These are phyloP conservation scores for Antrozous pallidus DNA, from an alignment of 2,797 vertebrate species.

Conservation along the genomic window DNA sequence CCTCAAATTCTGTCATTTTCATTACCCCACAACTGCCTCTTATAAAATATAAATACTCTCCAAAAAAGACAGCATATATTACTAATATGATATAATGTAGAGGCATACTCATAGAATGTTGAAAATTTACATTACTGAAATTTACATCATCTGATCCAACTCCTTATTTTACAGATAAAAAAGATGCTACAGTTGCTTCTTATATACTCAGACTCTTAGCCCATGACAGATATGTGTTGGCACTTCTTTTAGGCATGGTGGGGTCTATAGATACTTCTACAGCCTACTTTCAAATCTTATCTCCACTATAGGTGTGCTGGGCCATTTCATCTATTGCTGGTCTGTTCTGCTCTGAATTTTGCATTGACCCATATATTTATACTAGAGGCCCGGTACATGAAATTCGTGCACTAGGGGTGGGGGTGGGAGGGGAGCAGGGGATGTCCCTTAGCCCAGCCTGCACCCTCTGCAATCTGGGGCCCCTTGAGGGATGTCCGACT, in stretches of 20 bases:
- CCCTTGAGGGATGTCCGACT: too few species aligned
- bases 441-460: too few species aligned
- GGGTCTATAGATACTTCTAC: background rate
- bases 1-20: background rate
- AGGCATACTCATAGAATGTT: background rate
- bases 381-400: too few species aligned
- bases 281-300: background rate
- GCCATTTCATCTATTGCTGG: background rate
- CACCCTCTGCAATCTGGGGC: too few species aligned
- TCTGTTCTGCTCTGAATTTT: background rate
- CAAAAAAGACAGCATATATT: background rate
- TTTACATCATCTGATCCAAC: background rate
- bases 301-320: background rate
- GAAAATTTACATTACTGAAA: background rate
- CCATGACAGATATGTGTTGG: background rate
- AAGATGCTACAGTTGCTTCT: constrained; percentile 10
- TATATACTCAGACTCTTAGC: background rate
- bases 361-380: background rate
- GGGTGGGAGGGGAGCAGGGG: too few species aligned
- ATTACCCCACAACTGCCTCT: constrained; percentile 4
- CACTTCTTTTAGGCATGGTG: background rate
- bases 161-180: constrained; percentile 16
- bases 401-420: too few species aligned
- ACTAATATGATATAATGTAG: background rate
- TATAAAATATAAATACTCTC: background rate